Evolutionary conservation across 2,113 vertebrate species (phyloP).

Genomic region (Tachysurus fulvidraco): DNA sequence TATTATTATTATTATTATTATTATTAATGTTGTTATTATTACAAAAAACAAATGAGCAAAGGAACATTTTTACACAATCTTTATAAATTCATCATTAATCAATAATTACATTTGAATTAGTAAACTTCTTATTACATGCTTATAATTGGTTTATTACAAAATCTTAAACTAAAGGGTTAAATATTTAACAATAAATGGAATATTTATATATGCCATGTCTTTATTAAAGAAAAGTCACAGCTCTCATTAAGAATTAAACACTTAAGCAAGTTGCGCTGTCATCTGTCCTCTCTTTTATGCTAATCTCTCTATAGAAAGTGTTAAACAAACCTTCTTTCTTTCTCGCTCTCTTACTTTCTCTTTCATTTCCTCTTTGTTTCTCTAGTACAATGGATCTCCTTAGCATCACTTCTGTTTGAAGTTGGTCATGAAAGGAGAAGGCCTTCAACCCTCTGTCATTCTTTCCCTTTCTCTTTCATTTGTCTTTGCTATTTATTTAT

Average conservation of each 20-base stretch:
- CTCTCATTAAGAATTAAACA: background rate
- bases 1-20: background rate
- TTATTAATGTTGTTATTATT: background rate
- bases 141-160: background rate
- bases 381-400: slow-evolving; percentile 47
- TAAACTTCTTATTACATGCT: background rate
- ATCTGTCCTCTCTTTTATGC: background rate
- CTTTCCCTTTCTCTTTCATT: slow-evolving; percentile 40
- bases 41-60: background rate
- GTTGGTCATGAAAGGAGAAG: slow-evolving; percentile 48
- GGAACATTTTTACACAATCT: background rate
- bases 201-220: background rate
- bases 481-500: slow-evolving; percentile 43
- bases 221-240: background rate
- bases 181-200: background rate
- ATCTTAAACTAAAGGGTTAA: background rate
- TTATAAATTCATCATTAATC: background rate
- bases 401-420: slow-evolving; percentile 50
- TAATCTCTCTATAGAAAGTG: background rate
- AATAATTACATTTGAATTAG: background rate
- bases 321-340: background rate
- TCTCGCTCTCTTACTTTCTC: slow-evolving; percentile 2
- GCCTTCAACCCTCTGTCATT: slow-evolving; percentile 23
- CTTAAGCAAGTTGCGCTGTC: background rate
- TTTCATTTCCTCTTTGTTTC: slow-evolving; percentile 32